Conservation (phyloP, 1,140 invertebrate species). For the Solenopsis fugax region DNA sequence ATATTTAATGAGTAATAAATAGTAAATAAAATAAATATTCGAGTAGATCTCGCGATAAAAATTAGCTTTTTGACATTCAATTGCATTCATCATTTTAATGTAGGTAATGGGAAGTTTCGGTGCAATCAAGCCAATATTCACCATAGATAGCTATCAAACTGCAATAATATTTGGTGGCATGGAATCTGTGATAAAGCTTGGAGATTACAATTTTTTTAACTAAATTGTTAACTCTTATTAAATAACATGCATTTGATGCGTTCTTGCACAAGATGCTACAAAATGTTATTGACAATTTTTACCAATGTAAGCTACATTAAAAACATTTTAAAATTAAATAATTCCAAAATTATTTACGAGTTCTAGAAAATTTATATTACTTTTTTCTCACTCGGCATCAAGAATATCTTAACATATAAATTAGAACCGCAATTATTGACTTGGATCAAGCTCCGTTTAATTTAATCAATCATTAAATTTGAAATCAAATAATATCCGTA, state of each 20-base stretch:
- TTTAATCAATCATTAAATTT: not conserved
- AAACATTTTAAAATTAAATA: conserved; percentile 2
- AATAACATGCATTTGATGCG: not conserved
- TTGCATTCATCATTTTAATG: not conserved
- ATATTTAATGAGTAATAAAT: too few relatives aligned
- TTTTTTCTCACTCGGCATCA: not conserved
- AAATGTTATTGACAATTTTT: not conserved
- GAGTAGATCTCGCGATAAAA: not conserved
- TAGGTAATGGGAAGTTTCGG: conserved; percentile 77
- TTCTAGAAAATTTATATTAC: not conserved
- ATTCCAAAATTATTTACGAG: not conserved
- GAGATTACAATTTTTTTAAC: conserved; percentile 62
- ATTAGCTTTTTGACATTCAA: not conserved
- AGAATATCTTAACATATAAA: too few relatives aligned
- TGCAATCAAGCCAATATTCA: conserved; percentile 75
- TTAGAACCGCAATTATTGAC: too few relatives aligned
- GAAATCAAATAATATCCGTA: too few relatives aligned
- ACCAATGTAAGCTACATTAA: not conserved
- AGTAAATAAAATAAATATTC: not conserved
- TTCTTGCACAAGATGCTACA: not conserved
- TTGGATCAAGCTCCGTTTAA: not conserved
- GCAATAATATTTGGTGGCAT: conserved; percentile 80
- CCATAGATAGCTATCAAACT: conserved; percentile 76
- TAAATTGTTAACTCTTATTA: conserved; percentile 3
- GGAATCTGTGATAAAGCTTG: conserved; percentile 76